These are phyloP conservation scores for Podocnemis expansa DNA, from an alignment of 2,113 vertebrate genomes.

Conservation along the genomic window DNA sequence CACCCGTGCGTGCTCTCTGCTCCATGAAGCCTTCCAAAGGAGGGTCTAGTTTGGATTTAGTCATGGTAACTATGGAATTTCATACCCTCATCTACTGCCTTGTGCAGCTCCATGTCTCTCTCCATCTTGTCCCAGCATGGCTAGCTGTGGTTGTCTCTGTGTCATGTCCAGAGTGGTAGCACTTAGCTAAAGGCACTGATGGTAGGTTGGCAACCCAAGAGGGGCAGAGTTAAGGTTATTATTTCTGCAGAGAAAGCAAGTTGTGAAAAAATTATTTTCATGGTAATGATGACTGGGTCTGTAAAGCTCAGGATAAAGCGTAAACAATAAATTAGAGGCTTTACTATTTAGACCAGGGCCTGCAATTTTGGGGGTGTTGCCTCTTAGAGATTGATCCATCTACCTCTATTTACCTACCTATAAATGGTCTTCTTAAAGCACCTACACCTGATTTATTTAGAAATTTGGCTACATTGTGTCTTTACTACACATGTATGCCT, in stretches of 20 bases:
- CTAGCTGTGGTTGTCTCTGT: neutral
- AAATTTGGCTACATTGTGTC: fast-evolving
- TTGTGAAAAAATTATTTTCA: neutral
- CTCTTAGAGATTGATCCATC: neutral
- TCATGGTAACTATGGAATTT: neutral
- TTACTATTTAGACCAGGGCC: neutral
- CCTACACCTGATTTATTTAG: neutral
- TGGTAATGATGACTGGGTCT: neutral
- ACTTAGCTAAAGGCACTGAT: neutral
- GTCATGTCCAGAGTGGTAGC: neutral
- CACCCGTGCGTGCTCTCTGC: neutral
- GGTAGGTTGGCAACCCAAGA: neutral
- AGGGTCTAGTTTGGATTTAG: neutral
- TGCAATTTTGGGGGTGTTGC: neutral
- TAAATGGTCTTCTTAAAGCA: fast-evolving
- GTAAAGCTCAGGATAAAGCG: neutral
- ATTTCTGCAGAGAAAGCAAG: neutral
- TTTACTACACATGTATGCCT: neutral
- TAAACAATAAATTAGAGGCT: neutral
- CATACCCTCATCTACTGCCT: neutral
- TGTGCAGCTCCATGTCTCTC: neutral
- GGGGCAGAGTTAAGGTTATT: neutral
- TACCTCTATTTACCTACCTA: neutral
- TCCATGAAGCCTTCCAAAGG: neutral
- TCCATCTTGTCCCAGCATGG: neutral